Conservation (phyloP, 2,888 invertebrate genomes). For the Liodrosophila aerea region DNA sequence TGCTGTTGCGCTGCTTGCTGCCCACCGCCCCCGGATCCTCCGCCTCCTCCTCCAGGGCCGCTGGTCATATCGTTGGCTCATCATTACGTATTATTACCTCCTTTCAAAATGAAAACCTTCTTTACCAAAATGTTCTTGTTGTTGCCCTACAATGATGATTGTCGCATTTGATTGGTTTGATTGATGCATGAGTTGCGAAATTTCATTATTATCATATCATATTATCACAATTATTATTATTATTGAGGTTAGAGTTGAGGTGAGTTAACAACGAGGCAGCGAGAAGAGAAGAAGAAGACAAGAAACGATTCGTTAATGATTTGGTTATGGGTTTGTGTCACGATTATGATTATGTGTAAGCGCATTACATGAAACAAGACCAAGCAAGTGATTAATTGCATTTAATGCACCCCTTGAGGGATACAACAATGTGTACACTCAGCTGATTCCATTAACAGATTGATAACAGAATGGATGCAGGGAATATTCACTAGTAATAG, state of each 20-base stretch:
- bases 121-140: slow-evolving; percentile 83
- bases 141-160: slow-evolving; percentile 77
- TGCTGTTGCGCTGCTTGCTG: slow-evolving; percentile 51
- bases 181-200: slow-evolving; percentile 41
- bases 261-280: slow-evolving; percentile 67
- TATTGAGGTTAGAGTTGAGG: slow-evolving; percentile 35
- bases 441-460: too few relatives aligned
- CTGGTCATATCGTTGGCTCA: slow-evolving; percentile 82
- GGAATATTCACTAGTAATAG: too few relatives aligned
- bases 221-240: slow-evolving; percentile 27
- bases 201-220: slow-evolving; percentile 25
- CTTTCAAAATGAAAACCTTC: slow-evolving; percentile 83
- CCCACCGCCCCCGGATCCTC: slow-evolving; percentile 60
- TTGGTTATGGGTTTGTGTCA: slow-evolving; percentile 46
- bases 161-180: slow-evolving; percentile 34
- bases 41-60: slow-evolving; percentile 78
- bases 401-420: too few relatives aligned
- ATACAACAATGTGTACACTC: too few relatives aligned
- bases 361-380: slow-evolving; percentile 15
- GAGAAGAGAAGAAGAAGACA: slow-evolving; percentile 68
- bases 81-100: slow-evolving; percentile 83
- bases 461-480: too few relatives aligned
- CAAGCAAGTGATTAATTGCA: not conserved
- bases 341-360: slow-evolving; percentile 6
- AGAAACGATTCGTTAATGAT: slow-evolving; percentile 75